A percentile compares a stretch with the other conserved stretches of the same genome.
Conservation (phyloP, 2,888 invertebrate species). For the Lasioglossum oenotherae region DNA sequence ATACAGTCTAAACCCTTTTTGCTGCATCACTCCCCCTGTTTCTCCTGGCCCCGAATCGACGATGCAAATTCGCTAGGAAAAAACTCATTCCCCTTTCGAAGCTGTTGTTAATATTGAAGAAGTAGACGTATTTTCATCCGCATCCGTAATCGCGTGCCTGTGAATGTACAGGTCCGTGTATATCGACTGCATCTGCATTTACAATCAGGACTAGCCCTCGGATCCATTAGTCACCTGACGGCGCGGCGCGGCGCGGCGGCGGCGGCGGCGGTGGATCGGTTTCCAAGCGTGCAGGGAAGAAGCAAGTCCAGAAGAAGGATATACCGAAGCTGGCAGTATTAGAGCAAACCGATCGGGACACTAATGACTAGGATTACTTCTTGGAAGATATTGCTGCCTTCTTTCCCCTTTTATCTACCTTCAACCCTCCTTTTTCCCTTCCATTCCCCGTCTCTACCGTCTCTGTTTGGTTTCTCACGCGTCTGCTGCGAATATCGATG, state of each 20-base stretch:
- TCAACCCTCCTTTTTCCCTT: background rate
- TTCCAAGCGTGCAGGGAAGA: slow-evolving; percentile 55
- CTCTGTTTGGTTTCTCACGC: slow-evolving; percentile 47
- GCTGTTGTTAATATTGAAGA: slow-evolving; percentile 12
- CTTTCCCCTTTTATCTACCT: slow-evolving; percentile 27
- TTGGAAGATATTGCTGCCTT: slow-evolving; percentile 66
- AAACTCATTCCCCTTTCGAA: background rate
- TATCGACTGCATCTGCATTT: slow-evolving; percentile 71
- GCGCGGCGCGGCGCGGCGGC: background rate
- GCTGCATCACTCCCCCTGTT: background rate
- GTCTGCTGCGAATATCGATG: slow-evolving; percentile 67
- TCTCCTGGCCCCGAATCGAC: background rate
- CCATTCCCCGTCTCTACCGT: background rate
- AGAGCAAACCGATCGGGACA: slow-evolving; percentile 67
- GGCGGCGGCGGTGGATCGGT: slow-evolving; percentile 58
- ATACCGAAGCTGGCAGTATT: slow-evolving; percentile 59
- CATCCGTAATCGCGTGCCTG: slow-evolving; percentile 22
- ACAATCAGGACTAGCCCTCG: slow-evolving; percentile 67
- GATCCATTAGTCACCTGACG: slow-evolving; percentile 70
- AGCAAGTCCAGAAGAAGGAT: slow-evolving; percentile 44
- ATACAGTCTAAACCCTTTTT: background rate
- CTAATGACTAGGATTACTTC: slow-evolving; percentile 72
- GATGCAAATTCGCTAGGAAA: slow-evolving; percentile 13
- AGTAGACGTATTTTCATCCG: slow-evolving; percentile 24
- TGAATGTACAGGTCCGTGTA: slow-evolving; percentile 40